phyloP scores from a whole-genome alignment of 2,113 vertebrate species.

The Serilophus lunatus region DNA sequence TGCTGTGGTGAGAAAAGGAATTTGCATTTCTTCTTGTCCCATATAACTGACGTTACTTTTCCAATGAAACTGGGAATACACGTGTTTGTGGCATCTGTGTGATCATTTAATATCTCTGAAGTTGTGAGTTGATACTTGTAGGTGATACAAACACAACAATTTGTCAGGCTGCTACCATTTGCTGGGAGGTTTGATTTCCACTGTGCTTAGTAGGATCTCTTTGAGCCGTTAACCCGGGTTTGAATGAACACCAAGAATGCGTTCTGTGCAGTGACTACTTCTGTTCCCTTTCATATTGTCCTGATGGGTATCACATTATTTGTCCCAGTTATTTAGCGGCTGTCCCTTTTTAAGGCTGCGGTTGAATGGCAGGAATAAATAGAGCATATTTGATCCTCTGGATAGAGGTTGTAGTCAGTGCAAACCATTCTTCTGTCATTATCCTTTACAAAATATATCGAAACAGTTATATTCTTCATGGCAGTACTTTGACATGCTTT shows the following conservation, averaged over 20 bases:
- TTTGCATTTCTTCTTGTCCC: constrained; percentile 1
- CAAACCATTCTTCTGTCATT: background rate
- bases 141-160: background rate
- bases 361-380: constrained; percentile 39
- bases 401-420: background rate
- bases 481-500: background rate
- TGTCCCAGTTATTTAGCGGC: background rate
- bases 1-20: background rate
- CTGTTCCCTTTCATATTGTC: background rate
- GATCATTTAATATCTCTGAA: background rate
- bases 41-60: background rate
- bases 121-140: background rate
- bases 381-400: constrained; percentile 15
- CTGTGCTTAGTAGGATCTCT: background rate
- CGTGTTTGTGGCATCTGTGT: background rate
- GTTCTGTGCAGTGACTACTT: background rate
- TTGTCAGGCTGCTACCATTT: background rate
- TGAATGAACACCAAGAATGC: background rate
- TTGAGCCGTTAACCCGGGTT: background rate
- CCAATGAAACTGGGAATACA: background rate
- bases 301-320: background rate
- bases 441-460: background rate
- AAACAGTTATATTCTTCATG: background rate
- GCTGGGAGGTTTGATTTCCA: background rate
- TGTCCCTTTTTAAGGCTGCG: background rate